Conservation (phyloP, 1,140 invertebrate species). For the Nilaparvata lugens region DNA sequence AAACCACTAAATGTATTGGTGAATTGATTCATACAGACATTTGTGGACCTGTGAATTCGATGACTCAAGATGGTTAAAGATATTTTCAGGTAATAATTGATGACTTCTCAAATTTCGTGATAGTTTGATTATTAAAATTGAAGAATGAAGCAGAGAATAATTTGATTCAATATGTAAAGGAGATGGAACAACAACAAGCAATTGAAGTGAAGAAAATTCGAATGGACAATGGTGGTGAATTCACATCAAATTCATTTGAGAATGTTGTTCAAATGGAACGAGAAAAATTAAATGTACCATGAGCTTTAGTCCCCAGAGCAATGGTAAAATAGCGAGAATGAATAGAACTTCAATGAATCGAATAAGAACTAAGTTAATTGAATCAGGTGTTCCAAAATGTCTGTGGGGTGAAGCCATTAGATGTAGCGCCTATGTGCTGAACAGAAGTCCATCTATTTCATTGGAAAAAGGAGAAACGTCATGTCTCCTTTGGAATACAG, state of each 20-base stretch:
- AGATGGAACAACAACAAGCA: not conserved
- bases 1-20: too few species aligned
- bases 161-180: conserved; percentile 8
- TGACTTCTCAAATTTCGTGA: conserved; percentile 6
- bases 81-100: conserved; percentile 11
- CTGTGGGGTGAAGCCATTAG: conserved; percentile 32
- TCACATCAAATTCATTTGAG: conserved; percentile 14
- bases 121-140: conserved; percentile 6
- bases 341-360: conserved; percentile 30
- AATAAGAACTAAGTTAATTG: conserved; percentile 28
- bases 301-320: conserved; percentile 30
- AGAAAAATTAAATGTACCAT: conserved; percentile 26
- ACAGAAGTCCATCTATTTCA: conserved; percentile 10
- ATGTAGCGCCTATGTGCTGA: conserved; percentile 9
- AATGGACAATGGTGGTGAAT: conserved; percentile 19
- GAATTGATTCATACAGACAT: conserved; percentile 10
- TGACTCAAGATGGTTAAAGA: not conserved
- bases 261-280: conserved; percentile 28
- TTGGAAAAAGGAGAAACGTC: conserved; percentile 3
- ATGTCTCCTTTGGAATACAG: not conserved
- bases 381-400: conserved; percentile 20
- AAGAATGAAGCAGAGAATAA: conserved; percentile 10
- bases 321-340: conserved; percentile 32
- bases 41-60: not conserved
- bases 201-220: not conserved